Conservation (phyloP, 2,113 vertebrate genomes). For the Myotis yumanensis region DNA sequence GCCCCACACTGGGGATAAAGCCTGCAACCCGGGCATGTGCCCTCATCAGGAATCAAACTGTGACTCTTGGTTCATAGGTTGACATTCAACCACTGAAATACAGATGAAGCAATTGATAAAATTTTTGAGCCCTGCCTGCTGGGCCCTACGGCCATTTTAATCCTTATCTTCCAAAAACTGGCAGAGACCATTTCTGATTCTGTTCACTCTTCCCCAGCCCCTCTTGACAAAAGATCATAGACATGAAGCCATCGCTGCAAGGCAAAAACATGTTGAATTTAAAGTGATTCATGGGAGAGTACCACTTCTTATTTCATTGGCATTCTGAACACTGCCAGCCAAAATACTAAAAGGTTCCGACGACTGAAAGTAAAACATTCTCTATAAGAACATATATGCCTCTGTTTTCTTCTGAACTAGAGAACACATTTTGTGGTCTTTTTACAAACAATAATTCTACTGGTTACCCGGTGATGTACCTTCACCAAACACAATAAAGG, state of each 20-base stretch:
- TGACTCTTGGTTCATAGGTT: too few species aligned
- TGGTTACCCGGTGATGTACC: not conserved
- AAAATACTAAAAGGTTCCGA: slow-evolving; percentile 33
- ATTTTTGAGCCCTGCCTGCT: too few species aligned
- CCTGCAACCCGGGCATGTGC: too few species aligned
- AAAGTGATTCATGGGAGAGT: not conserved
- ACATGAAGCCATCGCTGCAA: not conserved
- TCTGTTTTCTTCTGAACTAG: slow-evolving; percentile 11
- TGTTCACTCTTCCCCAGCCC: not conserved
- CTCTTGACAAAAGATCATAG: not conserved
- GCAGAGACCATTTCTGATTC: not conserved
- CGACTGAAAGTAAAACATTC: not conserved
- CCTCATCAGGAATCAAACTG: too few species aligned
- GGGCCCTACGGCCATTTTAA: not conserved
- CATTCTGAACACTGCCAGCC: not conserved
- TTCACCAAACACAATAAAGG: slow-evolving; percentile 59
- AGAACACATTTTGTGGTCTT: slow-evolving; percentile 13
- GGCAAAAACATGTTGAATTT: not conserved
- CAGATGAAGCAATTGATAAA: too few species aligned
- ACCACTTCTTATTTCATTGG: not conserved
- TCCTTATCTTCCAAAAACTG: not conserved
- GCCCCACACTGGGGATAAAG: too few species aligned
- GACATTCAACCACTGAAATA: too few species aligned
- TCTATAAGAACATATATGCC: not conserved
- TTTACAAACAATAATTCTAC: slow-evolving; percentile 45